Conservation (phyloP, 2,113 vertebrate genomes). For the Oostethus manadensis region DNA sequence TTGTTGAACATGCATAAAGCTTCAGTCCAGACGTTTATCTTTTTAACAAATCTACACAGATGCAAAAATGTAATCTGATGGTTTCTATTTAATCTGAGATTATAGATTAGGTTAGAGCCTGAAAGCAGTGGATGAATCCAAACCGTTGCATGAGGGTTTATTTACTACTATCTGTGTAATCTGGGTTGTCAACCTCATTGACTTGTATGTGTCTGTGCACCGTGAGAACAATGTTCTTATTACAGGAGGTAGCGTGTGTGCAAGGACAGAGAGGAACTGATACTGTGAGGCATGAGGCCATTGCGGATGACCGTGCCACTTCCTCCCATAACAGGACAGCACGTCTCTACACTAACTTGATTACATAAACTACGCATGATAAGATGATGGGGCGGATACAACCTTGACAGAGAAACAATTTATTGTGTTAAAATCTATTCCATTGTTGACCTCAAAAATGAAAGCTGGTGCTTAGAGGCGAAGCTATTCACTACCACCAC, state of each 20-base stretch:
- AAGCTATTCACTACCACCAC: constrained; percentile 3
- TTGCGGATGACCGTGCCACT: constrained; percentile 33
- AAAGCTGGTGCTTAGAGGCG: constrained; percentile 1
- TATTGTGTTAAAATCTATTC: no score
- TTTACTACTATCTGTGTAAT: constrained; percentile 4
- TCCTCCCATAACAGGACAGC: constrained; percentile 21
- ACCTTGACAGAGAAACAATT: not conserved
- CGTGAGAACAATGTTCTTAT: constrained; percentile 2
- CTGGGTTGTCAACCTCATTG: not conserved
- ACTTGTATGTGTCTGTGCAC: not conserved
- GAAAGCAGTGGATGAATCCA: constrained; percentile 7
- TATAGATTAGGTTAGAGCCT: constrained; percentile 26
- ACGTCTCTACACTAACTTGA: not conserved
- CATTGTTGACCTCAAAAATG: not conserved
- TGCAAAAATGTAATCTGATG: constrained; percentile 20
- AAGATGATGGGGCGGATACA: constrained; percentile 3
- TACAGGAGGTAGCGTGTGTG: constrained; percentile 7
- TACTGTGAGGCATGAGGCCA: constrained; percentile 42
- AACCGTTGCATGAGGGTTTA: constrained; percentile 4
- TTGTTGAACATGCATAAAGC: no score
- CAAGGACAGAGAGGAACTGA: constrained; percentile 26
- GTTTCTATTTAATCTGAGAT: constrained; percentile 40
- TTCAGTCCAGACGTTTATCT: constrained; percentile 1
- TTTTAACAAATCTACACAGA: constrained; percentile 14
- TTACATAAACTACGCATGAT: not conserved